Conservation (phyloP, 2,797 vertebrate species). For the Acridotheres tristis region DNA sequence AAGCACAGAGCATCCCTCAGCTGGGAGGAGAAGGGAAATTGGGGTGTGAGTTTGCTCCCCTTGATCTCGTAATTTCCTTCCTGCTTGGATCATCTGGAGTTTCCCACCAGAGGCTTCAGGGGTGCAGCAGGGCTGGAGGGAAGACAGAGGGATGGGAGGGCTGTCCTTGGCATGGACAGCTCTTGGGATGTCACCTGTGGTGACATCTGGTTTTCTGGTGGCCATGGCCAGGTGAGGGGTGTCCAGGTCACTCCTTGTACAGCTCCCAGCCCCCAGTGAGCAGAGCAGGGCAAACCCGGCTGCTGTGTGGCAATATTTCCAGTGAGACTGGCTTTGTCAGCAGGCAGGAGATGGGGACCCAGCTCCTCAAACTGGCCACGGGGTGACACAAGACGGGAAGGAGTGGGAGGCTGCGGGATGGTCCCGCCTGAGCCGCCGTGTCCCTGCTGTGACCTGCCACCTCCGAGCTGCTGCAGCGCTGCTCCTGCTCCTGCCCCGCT, state of each 20-base stretch:
- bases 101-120: not conserved
- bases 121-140: not conserved
- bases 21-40: not conserved
- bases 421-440: not conserved
- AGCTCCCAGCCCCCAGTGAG: not conserved
- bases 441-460: not conserved
- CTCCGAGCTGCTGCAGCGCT: not conserved
- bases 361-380: not conserved
- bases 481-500: accelerated
- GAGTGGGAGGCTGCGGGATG: not conserved
- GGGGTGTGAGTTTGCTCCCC: not conserved
- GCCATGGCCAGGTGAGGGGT: not conserved
- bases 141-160: not conserved
- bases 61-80: not conserved
- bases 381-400: not conserved
- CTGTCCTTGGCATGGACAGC: not conserved
- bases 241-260: not conserved
- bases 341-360: not conserved
- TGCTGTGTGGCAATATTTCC: not conserved
- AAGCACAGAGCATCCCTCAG: not conserved
- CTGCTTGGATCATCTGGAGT: not conserved
- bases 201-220: not conserved
- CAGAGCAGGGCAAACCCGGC: not conserved
- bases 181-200: not conserved
- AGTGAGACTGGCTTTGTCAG: not conserved